Evolutionary conservation across 35 echinoderm and acorn worm species (phyloP).

Genomic region (Anneissia japonica): DNA sequence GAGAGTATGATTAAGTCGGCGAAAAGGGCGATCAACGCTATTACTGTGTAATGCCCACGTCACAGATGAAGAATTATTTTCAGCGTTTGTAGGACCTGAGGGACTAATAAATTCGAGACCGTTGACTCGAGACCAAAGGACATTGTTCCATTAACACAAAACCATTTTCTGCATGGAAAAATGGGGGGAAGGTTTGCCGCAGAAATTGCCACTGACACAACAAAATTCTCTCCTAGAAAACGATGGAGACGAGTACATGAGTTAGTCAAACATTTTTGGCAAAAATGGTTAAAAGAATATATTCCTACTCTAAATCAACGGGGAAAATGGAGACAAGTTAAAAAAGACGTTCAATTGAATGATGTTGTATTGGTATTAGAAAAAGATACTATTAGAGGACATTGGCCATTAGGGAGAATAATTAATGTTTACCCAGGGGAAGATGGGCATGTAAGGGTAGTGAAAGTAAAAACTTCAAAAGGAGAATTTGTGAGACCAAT

Average conservation of each 20-base stretch:
- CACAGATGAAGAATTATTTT: constrained; percentile 20
- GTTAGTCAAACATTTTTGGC: constrained; percentile 25
- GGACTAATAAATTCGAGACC: constrained; percentile 21
- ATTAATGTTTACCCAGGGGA: not conserved
- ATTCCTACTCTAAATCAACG: not conserved
- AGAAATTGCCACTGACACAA: not conserved
- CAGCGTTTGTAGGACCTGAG: not conserved
- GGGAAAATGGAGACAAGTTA: not conserved
- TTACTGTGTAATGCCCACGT: constrained; percentile 3
- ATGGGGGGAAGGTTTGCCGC: not conserved
- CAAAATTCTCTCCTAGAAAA: not conserved
- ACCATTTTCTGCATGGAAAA: constrained; percentile 18
- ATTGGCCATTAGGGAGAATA: not conserved
- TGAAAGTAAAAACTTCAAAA: constrained; percentile 2
- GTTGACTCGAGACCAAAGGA: constrained; percentile 11
- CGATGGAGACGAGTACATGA: constrained; percentile 28
- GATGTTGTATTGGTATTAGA: constrained; percentile 3
- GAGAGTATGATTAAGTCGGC: constrained; percentile 8
- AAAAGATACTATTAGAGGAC: not conserved
- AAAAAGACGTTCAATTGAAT: not conserved
- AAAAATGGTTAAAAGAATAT: constrained; percentile 7
- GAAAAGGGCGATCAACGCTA: constrained; percentile 27
- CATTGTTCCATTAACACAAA: constrained; percentile 11
- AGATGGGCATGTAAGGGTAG: constrained; percentile 25
- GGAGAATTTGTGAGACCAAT: constrained; percentile 10